phyloP scores from a whole-genome alignment of 1,140 invertebrate genomes.

The Artemia franciscana region DNA sequence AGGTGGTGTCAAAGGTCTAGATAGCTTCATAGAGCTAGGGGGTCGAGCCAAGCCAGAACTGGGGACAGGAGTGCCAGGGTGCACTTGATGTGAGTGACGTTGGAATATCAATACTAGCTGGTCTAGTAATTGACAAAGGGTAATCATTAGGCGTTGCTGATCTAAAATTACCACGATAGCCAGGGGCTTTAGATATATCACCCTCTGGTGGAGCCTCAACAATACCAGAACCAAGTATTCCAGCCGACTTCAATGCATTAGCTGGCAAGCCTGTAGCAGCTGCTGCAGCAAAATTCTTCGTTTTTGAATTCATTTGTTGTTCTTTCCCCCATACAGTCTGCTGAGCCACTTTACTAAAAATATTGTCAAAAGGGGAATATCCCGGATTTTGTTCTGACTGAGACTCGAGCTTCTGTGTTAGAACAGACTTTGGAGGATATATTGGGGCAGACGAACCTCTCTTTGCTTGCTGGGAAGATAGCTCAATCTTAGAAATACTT shows the following conservation, averaged over 20 bases:
- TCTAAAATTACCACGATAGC: slow-evolving; percentile 33
- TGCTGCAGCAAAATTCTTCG: slow-evolving; percentile 16
- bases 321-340: slow-evolving; percentile 5
- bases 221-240: slow-evolving; percentile 21
- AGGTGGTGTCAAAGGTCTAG: slow-evolving; percentile 6
- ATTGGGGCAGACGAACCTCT: slow-evolving; percentile 1
- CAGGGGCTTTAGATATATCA: slow-evolving; percentile 54
- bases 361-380: slow-evolving; percentile 55
- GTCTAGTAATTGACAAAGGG: background rate
- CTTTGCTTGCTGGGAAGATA: background rate
- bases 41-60: slow-evolving; percentile 1
- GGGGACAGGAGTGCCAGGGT: slow-evolving; percentile 7
- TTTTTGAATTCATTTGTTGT: background rate
- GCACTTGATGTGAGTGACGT: slow-evolving; percentile 7
- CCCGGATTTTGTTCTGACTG: slow-evolving; percentile 25
- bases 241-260: slow-evolving; percentile 15
- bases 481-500: background rate
- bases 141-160: background rate
- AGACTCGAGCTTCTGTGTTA: background rate
- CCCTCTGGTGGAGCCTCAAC: slow-evolving; percentile 29
- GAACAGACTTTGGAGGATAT: background rate
- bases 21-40: background rate
- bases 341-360: slow-evolving; percentile 27
- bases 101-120: background rate
- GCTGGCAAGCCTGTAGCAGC: slow-evolving; percentile 13